These are phyloP conservation scores for Drosophila orena DNA, from an alignment of 1,140 invertebrate genomes.

Conservation along the genomic window DNA sequence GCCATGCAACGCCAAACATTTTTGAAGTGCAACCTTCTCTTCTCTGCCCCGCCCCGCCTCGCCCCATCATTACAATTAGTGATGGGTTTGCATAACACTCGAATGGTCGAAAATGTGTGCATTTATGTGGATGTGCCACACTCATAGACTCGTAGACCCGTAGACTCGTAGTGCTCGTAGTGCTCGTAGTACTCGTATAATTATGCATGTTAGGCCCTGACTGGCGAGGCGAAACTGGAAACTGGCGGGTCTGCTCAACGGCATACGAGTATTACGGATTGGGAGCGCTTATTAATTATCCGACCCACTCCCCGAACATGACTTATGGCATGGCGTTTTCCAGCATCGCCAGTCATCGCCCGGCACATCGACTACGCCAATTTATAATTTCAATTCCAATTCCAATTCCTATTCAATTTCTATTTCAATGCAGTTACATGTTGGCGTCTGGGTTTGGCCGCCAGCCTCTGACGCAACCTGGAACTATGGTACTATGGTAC, in stretches of 20 bases:
- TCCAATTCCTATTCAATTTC: slow-evolving; percentile 74
- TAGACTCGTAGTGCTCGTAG: neutral
- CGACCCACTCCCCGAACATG: slow-evolving; percentile 48
- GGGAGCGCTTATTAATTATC: slow-evolving; percentile 72
- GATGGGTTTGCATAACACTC: slow-evolving; percentile 66
- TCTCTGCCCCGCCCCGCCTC: neutral
- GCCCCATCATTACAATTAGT: slow-evolving; percentile 55
- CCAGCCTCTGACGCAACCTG: slow-evolving; percentile 55
- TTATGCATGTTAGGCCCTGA: slow-evolving; percentile 42
- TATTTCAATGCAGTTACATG: slow-evolving; percentile 77
- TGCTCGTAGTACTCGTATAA: slow-evolving; percentile 27
- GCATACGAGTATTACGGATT: slow-evolving; percentile 50
- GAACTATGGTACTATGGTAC: neutral
- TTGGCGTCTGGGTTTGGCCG: slow-evolving; percentile 68
- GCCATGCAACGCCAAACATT: slow-evolving; percentile 34
- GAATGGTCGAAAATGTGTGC: slow-evolving; percentile 10
- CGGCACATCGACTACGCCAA: slow-evolving; percentile 59
- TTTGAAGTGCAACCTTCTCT: slow-evolving; percentile 53
- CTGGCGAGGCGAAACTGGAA: slow-evolving; percentile 37
- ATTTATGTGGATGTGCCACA: no score
- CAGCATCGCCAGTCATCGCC: slow-evolving; percentile 77
- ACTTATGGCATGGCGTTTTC: slow-evolving; percentile 60
- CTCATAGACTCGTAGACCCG: no score
- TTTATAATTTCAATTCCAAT: slow-evolving; percentile 49
- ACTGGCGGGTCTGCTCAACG: slow-evolving; percentile 25